Conservation (phyloP, 2,888 invertebrate genomes). For the Dysmachus trigonus region DNA sequence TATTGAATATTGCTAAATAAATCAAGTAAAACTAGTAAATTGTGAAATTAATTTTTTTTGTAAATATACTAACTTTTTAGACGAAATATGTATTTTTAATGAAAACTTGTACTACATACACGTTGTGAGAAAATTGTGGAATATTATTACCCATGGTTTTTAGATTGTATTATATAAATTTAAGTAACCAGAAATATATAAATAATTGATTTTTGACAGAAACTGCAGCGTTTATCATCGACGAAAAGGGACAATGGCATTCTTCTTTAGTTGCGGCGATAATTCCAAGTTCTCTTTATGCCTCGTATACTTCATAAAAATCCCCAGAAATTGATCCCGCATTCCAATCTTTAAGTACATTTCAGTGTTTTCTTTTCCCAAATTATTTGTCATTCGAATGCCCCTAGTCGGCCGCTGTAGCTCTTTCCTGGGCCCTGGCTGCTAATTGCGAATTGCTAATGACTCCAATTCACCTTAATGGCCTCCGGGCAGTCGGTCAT, state of each 20-base stretch:
- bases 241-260: not conserved
- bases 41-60: too few relatives aligned
- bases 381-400: constrained; percentile 40
- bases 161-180: too few relatives aligned
- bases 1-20: too few relatives aligned
- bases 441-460: constrained; percentile 42
- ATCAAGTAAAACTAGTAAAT: too few relatives aligned
- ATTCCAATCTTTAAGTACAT: constrained; percentile 39
- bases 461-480: constrained; percentile 35
- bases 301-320: constrained; percentile 16
- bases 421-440: constrained; percentile 18
- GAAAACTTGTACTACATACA: too few relatives aligned
- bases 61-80: too few relatives aligned
- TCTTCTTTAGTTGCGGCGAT: not conserved
- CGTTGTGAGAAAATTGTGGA: too few relatives aligned
- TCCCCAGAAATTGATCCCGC: not conserved
- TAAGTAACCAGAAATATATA: not conserved
- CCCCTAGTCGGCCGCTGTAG: constrained; percentile 11
- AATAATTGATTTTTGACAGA: not conserved
- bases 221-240: not conserved
- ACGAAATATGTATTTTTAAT: too few relatives aligned
- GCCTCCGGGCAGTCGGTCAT: constrained; percentile 39
- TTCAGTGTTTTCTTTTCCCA: constrained; percentile 33
- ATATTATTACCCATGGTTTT: too few relatives aligned
- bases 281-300: not conserved